Evolutionary conservation across 2,797 vertebrate species (phyloP), one percentile per base, ranked within the genome.

Genomic region (Crypturellus tataupa): DNA sequence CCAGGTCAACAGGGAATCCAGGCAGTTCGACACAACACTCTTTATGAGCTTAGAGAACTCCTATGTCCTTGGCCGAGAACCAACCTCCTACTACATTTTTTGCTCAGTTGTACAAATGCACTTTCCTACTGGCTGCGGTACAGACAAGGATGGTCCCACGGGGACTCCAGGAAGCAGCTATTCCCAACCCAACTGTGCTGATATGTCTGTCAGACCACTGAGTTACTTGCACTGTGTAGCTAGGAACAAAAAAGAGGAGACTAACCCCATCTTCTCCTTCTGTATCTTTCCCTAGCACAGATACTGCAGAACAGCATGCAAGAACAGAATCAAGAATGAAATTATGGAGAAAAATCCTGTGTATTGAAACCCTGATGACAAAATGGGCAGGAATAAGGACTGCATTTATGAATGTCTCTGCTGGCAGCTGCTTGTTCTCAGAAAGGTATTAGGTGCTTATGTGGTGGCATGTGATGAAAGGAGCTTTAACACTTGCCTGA

Each of bases 381-480:
- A 91, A 91, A 84, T 5, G 5, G 8, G 11, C 27, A 80, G 42
- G 58, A 90, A 53, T 18, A 64, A 29, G 9, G 58, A 72, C 29
- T 72, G 18, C 55, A 67, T 21, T 59, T 53, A 67, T 6, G 73
- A 89, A 87, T 78, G 25, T 86, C 70, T 81, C 63, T 75, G 39
- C 33, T 70, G 76, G 2, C 2, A 85, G 31, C 58, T 10, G 80
- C n/a, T 12, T 42, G 58, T 78, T 56, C 69, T 89, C 81, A 63
- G 65, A 69, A 85, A 81, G 70, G n/a, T 55, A 31, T 65, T 53
- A 77, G 35, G 65, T 10, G 21, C n/a, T 87, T 51, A 75, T 5
- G 31, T 44, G 33, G 69, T 82, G 93, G 81, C 77, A 68, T 64
- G 25, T 58, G 78, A 84, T 68, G 80, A 92, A 92, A 96, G 55